Evolutionary conservation across 2,888 invertebrate genomes (phyloP).

Genomic region (Nephrotoma flavescens): DNA sequence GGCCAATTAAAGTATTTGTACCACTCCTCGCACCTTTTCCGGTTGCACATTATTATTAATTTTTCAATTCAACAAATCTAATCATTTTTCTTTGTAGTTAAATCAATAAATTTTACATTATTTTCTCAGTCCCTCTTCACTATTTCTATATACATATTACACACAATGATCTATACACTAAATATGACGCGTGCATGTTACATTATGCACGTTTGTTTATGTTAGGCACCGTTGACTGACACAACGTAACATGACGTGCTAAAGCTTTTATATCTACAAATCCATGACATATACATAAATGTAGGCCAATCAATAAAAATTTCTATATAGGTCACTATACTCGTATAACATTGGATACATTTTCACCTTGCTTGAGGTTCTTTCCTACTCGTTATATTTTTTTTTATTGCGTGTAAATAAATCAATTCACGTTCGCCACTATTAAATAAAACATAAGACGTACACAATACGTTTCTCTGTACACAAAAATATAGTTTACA

Average conservation of each 20-base stretch:
- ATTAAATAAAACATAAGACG: not conserved
- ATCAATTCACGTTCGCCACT: not conserved
- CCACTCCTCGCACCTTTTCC: not conserved
- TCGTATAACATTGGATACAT: not conserved
- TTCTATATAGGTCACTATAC: not conserved
- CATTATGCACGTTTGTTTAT: not conserved
- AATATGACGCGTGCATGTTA: not conserved
- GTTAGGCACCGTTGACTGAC: not conserved
- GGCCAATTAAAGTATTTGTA: not conserved
- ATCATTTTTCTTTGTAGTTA: not conserved
- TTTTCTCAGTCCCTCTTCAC: not conserved
- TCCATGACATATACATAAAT: not conserved
- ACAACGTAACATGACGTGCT: not conserved
- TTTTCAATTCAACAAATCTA: not conserved
- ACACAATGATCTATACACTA: not conserved
- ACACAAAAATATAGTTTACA: not conserved
- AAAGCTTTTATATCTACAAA: not conserved
- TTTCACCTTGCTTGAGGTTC: not conserved
- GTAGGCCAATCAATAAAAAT: not conserved
- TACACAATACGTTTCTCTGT: not conserved
- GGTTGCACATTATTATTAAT: not conserved
- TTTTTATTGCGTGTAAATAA: not conserved
- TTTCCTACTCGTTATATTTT: not conserved
- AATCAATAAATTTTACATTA: not conserved
- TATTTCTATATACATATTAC: too few species aligned